phyloP scores from a whole-genome alignment of 2,797 vertebrate genomes.

The Enoplosus armatus region DNA sequence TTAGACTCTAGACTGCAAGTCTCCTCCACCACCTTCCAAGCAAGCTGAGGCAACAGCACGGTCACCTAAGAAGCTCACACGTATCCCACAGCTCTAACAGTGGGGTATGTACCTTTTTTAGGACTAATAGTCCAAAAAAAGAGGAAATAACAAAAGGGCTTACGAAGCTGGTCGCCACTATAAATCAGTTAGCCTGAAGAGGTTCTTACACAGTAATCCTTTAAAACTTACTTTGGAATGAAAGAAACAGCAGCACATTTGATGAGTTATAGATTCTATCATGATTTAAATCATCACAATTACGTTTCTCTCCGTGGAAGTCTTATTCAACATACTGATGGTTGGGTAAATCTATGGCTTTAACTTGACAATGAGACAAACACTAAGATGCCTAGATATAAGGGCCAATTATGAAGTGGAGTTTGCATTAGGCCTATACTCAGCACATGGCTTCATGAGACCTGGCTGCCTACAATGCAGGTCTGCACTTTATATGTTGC shows the following conservation, averaged over 20 bases:
- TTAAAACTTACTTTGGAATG: not conserved
- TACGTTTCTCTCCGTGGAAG: not conserved
- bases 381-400: not conserved
- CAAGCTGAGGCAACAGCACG: constrained; percentile 16
- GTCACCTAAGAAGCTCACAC: constrained; percentile 26
- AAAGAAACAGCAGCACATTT: not conserved
- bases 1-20: constrained; percentile 12
- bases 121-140: not conserved
- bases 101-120: constrained; percentile 1
- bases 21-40: not conserved
- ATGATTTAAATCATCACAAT: not conserved
- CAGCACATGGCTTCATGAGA: not conserved
- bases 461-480: not conserved
- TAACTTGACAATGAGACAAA: not conserved
- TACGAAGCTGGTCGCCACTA: not conserved
- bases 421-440: not conserved
- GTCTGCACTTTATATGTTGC: not conserved
- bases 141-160: constrained; percentile 2
- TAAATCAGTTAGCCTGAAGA: not conserved
- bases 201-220: not conserved
- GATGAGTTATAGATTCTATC: not conserved
- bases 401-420: not conserved
- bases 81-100: constrained; percentile 25
- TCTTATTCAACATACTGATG: not conserved
- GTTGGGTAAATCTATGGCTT: not conserved